These are phyloP conservation scores for Danio kyathit DNA, from an alignment of 2,797 vertebrate genomes.

Conservation along the genomic window DNA sequence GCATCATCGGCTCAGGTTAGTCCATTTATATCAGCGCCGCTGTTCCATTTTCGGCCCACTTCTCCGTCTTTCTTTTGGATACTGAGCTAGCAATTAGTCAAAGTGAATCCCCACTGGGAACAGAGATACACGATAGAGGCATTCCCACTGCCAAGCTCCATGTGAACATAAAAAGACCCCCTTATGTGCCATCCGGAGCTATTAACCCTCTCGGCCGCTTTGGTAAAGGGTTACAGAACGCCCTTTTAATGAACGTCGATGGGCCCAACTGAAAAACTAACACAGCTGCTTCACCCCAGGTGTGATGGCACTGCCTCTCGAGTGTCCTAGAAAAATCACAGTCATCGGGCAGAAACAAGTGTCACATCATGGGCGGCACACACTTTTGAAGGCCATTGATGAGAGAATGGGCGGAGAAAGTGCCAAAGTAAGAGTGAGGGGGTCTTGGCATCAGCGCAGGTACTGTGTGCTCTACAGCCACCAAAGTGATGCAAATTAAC, in stretches of 20 bases:
- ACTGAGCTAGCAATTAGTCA: constrained; percentile 59
- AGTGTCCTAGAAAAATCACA: constrained; percentile 47
- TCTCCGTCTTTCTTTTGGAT: constrained; percentile 42
- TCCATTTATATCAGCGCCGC: constrained; percentile 46
- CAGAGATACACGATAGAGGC: constrained; percentile 44
- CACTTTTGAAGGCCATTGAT: constrained; percentile 18
- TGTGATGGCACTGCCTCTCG: constrained; percentile 47
- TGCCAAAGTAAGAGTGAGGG: neutral
- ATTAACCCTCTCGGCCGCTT: constrained; percentile 57
- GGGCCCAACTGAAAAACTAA: constrained; percentile 53
- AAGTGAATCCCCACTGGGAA: constrained; percentile 55
- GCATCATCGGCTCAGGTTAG: constrained; percentile 54
- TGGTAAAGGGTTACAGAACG: constrained; percentile 42
- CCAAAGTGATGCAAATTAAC: neutral
- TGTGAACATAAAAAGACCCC: constrained; percentile 55
- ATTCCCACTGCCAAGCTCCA: constrained; percentile 48
- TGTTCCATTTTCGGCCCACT: constrained; percentile 38
- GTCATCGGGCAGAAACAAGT: constrained; percentile 51
- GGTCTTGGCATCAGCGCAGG: neutral
- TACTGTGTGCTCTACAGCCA: neutral
- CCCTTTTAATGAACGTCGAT: constrained; percentile 53
- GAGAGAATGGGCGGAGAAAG: constrained; percentile 2
- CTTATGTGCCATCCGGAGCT: constrained; percentile 42
- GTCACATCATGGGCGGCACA: constrained; percentile 6
- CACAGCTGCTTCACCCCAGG: constrained; percentile 53